Percentiles rank a stretch among this genome's conserved stretches.
These are phyloP conservation scores for Sphaerophoria rueppellii DNA, from an alignment of 2,888 invertebrate genomes.

Conservation along the genomic window DNA sequence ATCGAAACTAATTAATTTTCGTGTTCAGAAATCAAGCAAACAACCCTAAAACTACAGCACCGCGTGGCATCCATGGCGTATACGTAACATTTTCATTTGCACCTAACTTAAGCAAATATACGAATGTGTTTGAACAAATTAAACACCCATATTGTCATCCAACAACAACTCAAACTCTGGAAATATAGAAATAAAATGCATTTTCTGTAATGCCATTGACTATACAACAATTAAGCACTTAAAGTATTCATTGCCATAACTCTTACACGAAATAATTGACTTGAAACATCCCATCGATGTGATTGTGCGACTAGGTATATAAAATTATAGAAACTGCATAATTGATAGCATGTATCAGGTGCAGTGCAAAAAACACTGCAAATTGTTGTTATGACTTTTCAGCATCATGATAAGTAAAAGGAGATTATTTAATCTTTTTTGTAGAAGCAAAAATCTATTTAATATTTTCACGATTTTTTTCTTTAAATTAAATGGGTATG, in stretches of 20 bases:
- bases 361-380: constrained; percentile 39
- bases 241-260: constrained; percentile 59
- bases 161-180: constrained; percentile 13
- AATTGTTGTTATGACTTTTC: constrained; percentile 42
- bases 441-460: constrained; percentile 24
- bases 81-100: constrained; percentile 32
- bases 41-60: too few species aligned
- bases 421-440: background rate
- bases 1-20: too few species aligned
- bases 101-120: background rate
- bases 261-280: constrained; percentile 39
- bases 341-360: constrained; percentile 51
- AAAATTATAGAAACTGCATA: constrained; percentile 42
- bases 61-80: constrained; percentile 20
- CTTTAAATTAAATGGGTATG: background rate
- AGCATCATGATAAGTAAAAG: background rate
- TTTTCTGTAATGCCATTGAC: constrained; percentile 61
- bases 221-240: constrained; percentile 54
- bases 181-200: constrained; percentile 8
- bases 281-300: background rate
- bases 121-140: constrained; percentile 12
- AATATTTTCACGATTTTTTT: background rate
- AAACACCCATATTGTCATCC: constrained; percentile 7
- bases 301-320: constrained; percentile 22
- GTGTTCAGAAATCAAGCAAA: too few species aligned